Evolutionary conservation across 1,140 invertebrate genomes (phyloP), one percentile per base, ranked within the genome.

Genomic region (Panulirus ornatus): DNA sequence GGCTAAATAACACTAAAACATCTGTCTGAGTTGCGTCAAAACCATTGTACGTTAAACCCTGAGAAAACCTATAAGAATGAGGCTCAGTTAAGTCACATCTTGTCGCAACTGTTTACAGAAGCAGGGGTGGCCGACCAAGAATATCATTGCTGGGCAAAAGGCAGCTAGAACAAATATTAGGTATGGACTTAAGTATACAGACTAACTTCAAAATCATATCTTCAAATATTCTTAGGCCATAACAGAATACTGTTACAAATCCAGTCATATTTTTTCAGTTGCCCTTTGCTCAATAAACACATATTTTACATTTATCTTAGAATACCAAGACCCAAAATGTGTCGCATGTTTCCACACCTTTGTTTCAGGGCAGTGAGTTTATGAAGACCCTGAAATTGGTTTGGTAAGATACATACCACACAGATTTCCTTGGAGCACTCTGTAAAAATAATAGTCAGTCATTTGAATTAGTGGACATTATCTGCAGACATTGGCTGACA

Each of bases 61-160:
- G 81, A 83, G 81, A 83, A 83, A 83, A 83, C 81, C 81, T 83
- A 83, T 83, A 36, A 83, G 81, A 83, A 83, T 83, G 81, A 83
- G 81, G 81, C 81, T 83, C 81, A 83, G 81, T 83, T 83, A 83
- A 83, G 81, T 83, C 81, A 83, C 81, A 82, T 82, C n/a, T 38
- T 82, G 79, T 82, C 79, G 42, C 79, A 83, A 83, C 81, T 83
- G 81, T 66, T 83, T 83, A 83, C 81, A 83, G 81, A 54, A 83
- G 51, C 54, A 30, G 51, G 78, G 34, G 79, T 66, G 81, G 81
- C 27, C 81, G 34, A 83, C 54, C 22, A 66, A 83, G 19, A 66
- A 58, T 66, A 83, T 83, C 81, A n/a, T 66, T 38, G n/a, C 44
- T 63, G 54, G 34, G 34, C 47, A 83, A 83, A 63, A 83, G 30